Percentiles rank a stretch among this genome's conserved stretches.
These are phyloP conservation scores for Frankliniella intonsa DNA, from an alignment of 2,888 invertebrate genomes.

Conservation along the genomic window DNA sequence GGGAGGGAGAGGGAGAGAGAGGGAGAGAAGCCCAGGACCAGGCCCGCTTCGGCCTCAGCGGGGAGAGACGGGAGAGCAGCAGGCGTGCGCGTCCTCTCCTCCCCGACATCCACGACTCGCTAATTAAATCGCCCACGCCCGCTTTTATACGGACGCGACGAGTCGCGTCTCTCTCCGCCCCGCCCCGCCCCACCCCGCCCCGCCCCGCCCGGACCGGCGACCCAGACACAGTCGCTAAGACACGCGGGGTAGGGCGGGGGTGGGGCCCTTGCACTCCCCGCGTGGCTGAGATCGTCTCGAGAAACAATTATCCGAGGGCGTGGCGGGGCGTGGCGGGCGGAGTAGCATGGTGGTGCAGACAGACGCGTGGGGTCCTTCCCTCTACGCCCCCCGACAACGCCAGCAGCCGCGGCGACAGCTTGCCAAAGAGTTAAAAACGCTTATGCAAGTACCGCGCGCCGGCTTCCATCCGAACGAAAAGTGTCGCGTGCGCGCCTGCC, in stretches of 20 bases:
- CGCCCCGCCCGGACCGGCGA: not conserved
- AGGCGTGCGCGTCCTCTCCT: not conserved
- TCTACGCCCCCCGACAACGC: not conserved
- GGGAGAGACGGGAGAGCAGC: not conserved
- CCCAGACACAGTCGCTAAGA: not conserved
- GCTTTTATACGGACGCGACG: no score
- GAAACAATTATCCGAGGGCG: no score
- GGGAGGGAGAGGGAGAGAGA: no score
- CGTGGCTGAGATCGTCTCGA: not conserved
- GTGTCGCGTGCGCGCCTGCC: not conserved
- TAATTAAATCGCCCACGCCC: no score
- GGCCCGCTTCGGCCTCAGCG: no score
- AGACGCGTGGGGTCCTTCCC: not conserved
- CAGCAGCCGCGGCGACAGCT: not conserved
- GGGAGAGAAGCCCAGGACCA: no score
- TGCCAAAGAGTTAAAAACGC: not conserved
- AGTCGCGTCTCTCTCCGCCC: no score
- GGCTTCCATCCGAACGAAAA: not conserved
- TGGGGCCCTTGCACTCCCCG: not conserved
- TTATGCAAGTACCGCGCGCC: not conserved
- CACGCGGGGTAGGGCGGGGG: not conserved
- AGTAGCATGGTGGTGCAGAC: no score
- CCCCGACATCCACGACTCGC: not conserved
- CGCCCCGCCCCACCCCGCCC: not conserved
- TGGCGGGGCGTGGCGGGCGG: no score